Percentiles rank a stretch among this genome's conserved stretches.
These are phyloP conservation scores for Anisognathus igniventris DNA, from an alignment of 2,797 vertebrate species.

Conservation along the genomic window DNA sequence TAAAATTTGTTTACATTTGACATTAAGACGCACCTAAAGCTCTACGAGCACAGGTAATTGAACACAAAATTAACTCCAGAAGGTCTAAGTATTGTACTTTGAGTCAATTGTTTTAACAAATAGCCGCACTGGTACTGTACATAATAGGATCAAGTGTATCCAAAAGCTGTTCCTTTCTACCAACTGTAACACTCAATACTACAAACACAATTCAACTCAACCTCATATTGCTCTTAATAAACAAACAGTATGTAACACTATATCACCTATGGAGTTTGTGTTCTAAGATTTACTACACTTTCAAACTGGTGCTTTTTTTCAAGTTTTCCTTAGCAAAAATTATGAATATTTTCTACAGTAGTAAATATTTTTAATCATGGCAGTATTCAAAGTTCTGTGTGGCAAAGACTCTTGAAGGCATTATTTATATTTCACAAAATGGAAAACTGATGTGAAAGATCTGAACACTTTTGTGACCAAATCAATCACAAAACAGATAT, in stretches of 20 bases:
- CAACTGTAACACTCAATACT: not conserved
- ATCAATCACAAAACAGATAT: not conserved
- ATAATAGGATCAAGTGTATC: not conserved
- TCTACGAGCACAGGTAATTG: not conserved
- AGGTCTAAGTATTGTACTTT: not conserved
- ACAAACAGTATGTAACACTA: not conserved
- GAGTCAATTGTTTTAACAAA: not conserved
- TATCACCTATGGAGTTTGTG: not conserved
- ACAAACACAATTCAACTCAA: not conserved
- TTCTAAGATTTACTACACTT: not conserved
- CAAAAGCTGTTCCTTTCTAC: not conserved
- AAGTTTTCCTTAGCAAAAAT: not conserved
- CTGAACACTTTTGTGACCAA: not conserved
- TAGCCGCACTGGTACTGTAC: not conserved
- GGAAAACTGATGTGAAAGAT: not conserved
- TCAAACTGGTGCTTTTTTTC: not conserved
- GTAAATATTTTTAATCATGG: not conserved
- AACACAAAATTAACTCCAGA: not conserved
- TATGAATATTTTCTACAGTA: not conserved
- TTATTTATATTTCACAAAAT: not conserved
- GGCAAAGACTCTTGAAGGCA: not conserved
- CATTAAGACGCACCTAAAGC: not conserved
- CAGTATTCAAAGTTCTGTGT: not conserved
- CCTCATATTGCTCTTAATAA: not conserved
- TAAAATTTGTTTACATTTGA: not conserved